These are phyloP conservation scores for Campopleginae sp. DNA, from an alignment of 2,888 invertebrate species.

Conservation along the genomic window DNA sequence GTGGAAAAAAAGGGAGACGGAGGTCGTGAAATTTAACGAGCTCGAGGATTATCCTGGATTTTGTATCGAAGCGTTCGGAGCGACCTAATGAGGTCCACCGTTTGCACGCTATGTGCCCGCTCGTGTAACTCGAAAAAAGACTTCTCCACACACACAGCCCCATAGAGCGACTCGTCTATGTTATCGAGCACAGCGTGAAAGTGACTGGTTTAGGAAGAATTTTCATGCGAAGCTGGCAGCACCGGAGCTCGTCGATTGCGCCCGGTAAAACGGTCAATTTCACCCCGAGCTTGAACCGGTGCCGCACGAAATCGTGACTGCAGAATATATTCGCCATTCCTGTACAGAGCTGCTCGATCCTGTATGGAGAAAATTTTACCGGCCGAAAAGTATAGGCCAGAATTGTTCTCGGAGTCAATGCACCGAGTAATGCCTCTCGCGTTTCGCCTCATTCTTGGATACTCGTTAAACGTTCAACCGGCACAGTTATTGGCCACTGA, in stretches of 20 bases:
- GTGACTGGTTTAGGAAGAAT: constrained; percentile 44
- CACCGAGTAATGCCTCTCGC: constrained; percentile 52
- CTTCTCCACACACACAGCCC: not conserved
- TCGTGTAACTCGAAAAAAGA: constrained; percentile 2
- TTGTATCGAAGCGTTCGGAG: constrained; percentile 51
- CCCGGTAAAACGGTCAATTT: constrained; percentile 50
- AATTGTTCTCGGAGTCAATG: constrained; percentile 65
- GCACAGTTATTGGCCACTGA: constrained; percentile 49
- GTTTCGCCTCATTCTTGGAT: constrained; percentile 32
- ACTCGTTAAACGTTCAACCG: not conserved
- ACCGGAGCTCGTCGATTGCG: not conserved
- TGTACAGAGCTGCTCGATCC: constrained; percentile 18
- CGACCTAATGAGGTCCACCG: constrained; percentile 55
- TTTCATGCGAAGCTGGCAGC: not conserved
- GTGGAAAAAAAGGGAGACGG: not conserved
- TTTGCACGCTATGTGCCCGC: constrained; percentile 63
- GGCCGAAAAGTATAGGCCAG: constrained; percentile 46
- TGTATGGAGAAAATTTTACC: constrained; percentile 58
- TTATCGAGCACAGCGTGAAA: constrained; percentile 24
- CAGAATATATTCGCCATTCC: not conserved
- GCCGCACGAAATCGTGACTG: constrained; percentile 6
- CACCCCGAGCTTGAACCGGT: constrained; percentile 18
- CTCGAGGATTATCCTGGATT: constrained; percentile 39
- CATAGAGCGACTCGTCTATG: not conserved
- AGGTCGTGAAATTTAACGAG: constrained; percentile 14